Evolutionary conservation across 2,113 vertebrate species (phyloP).

Genomic region (Labrus mixtus): DNA sequence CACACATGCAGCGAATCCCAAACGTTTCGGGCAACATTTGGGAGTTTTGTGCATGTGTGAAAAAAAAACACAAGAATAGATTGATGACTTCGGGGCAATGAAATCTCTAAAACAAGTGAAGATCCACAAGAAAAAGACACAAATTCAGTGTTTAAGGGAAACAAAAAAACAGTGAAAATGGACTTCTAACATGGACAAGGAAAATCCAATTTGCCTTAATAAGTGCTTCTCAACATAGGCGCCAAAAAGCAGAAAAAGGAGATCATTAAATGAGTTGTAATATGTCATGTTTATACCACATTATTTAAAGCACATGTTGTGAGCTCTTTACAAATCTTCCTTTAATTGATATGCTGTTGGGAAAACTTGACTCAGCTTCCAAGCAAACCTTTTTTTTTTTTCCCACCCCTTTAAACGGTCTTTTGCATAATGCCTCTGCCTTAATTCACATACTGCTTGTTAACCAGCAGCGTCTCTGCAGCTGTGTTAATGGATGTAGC

Average conservation of each 20-base stretch:
- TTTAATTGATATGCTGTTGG: not conserved
- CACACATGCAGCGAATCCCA: no score
- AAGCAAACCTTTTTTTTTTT: not conserved
- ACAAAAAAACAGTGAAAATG: not conserved
- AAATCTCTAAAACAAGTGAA: no score
- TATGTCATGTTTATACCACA: constrained; percentile 3
- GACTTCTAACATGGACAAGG: no score
- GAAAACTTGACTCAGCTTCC: not conserved
- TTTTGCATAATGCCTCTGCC: constrained; percentile 31
- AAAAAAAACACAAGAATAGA: no score
- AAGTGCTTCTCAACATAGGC: no score
- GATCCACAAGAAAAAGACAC: not conserved
- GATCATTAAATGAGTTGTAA: not conserved
- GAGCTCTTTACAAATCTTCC: not conserved
- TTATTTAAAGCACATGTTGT: not conserved
- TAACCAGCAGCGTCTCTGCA: constrained; percentile 12
- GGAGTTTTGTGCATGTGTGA: no score
- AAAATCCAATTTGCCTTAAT: not conserved
- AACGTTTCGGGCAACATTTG: no score
- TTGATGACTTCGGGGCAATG: no score
- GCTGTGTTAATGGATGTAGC: constrained; percentile 37
- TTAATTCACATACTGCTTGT: constrained; percentile 35
- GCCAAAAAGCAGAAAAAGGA: no score
- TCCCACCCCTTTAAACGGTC: constrained; percentile 2
- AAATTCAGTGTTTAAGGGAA: not conserved